These are phyloP conservation scores for Eilema sororculum DNA, from an alignment of 2,888 invertebrate species.

Conservation along the genomic window DNA sequence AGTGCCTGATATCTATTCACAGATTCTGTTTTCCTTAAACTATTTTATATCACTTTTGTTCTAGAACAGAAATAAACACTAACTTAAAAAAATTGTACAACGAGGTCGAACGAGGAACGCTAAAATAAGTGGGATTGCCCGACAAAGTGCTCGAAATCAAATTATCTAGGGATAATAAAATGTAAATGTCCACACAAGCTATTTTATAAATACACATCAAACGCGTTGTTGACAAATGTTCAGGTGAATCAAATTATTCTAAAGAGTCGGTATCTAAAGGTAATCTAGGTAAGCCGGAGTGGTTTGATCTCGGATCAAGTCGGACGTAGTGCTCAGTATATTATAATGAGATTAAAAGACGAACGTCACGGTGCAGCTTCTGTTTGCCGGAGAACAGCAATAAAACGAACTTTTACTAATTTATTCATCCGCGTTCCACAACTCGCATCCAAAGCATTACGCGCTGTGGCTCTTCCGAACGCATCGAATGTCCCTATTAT, in stretches of 20 bases:
- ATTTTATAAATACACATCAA: constrained; percentile 10
- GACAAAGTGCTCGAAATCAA: not conserved
- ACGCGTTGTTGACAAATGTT: constrained; percentile 9
- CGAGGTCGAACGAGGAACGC: not conserved
- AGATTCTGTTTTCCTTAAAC: constrained; percentile 14
- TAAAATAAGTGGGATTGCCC: not conserved
- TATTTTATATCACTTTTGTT: not conserved
- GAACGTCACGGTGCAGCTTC: constrained; percentile 40
- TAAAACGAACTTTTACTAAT: constrained; percentile 64
- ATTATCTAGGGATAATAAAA: not conserved
- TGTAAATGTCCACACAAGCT: not conserved
- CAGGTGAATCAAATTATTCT: constrained; percentile 12
- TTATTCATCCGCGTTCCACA: constrained; percentile 63
- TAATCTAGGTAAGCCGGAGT: constrained; percentile 15
- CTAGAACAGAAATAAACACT: not conserved
- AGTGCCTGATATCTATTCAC: constrained; percentile 23
- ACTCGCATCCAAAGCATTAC: constrained; percentile 54
- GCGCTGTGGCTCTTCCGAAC: constrained; percentile 53
- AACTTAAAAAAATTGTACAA: not conserved
- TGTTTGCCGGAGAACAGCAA: constrained; percentile 54
- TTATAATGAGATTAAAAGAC: constrained; percentile 43
- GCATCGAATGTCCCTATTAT: constrained; percentile 66
- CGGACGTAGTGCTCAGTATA: constrained; percentile 33
- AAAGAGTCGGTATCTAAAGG: constrained; percentile 6
- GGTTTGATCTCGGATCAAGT: constrained; percentile 39